These are phyloP conservation scores for Sitta europaea DNA, from an alignment of 2,113 vertebrate species.

Conservation along the genomic window DNA sequence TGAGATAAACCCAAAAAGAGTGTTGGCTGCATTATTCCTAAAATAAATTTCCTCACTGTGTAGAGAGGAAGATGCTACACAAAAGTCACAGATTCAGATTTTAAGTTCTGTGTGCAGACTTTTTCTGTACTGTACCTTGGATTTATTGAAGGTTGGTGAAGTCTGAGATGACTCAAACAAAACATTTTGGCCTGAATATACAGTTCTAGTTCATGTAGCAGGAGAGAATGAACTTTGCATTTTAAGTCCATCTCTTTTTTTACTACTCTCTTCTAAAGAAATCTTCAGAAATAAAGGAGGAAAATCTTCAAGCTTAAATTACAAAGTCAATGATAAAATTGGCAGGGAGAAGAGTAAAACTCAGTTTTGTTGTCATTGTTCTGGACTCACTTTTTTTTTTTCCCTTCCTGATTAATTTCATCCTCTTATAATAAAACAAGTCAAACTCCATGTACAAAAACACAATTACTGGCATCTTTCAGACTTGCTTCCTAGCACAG, in stretches of 20 bases:
- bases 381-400: not conserved
- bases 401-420: not conserved
- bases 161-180: not conserved
- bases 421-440: not conserved
- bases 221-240: not conserved
- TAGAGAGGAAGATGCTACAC: not conserved
- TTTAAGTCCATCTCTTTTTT: not conserved
- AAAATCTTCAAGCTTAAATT: not conserved
- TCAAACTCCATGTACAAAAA: not conserved
- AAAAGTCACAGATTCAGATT: not conserved
- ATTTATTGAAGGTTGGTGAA: not conserved
- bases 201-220: not conserved
- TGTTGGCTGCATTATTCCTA: not conserved
- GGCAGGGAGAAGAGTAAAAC: not conserved
- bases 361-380: not conserved
- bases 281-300: not conserved
- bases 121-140: not conserved
- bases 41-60: accelerated
- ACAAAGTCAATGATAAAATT: not conserved
- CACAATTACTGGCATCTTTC: not conserved
- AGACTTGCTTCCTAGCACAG: not conserved
- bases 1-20: not conserved
- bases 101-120: not conserved
- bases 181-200: not conserved
- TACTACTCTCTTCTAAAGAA: not conserved